Conservation (phyloP, 2,113 vertebrate genomes). For the Atrichornis clamosus region DNA sequence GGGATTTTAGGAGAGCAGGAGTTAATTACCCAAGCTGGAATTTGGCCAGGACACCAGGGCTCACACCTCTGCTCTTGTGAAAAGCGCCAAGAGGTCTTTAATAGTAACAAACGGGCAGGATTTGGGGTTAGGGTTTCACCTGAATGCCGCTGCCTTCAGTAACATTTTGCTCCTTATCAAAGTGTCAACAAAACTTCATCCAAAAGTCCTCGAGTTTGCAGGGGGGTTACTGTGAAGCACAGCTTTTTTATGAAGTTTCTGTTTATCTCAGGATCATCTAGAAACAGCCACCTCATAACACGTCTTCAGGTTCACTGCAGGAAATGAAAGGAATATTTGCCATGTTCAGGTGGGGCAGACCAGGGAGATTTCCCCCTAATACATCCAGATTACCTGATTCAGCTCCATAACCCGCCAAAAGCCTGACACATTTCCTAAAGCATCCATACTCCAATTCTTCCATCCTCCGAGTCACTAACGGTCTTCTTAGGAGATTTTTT, state of each 20-base stretch:
- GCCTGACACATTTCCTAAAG: background rate
- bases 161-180: background rate
- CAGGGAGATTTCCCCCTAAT: background rate
- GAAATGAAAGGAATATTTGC: conserved; percentile 37
- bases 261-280: background rate
- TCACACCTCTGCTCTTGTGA: conserved; percentile 57
- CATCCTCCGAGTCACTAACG: background rate
- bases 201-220: background rate
- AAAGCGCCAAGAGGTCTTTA: conserved; percentile 44
- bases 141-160: fast-evolving
- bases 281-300: background rate
- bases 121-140: background rate
- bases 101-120: conserved; percentile 3
- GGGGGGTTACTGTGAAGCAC: background rate
- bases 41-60: conserved; percentile 57
- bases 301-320: background rate
- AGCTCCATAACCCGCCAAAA: background rate
- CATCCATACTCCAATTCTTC: background rate
- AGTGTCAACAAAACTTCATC: background rate
- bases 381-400: background rate
- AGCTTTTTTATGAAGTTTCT: background rate
- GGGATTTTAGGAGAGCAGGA: conserved; percentile 59
- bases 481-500: background rate
- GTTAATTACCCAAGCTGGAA: conserved; percentile 69
- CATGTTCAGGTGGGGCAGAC: background rate